A percentile compares a stretch with the other conserved stretches of the same genome.
phyloP scores from a whole-genome alignment of 2,113 vertebrate genomes.

The Talpa occidentalis region DNA sequence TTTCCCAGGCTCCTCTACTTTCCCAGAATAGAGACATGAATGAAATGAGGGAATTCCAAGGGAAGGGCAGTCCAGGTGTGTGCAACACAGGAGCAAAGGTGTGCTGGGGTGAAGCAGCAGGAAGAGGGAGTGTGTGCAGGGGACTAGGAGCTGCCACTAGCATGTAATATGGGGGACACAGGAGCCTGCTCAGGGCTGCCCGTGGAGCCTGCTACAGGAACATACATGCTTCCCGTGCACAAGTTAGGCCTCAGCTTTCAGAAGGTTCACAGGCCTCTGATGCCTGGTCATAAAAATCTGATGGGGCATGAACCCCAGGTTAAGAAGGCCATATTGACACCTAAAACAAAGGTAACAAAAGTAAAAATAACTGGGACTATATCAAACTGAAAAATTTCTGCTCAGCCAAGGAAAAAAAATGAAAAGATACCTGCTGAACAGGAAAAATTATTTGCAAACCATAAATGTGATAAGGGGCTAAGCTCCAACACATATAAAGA shows the following conservation, averaged over 20 bases:
- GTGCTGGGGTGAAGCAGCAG: not conserved
- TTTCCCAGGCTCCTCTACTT: not conserved
- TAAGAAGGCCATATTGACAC: not conserved
- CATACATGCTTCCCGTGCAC: not conserved
- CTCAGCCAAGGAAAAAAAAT: not conserved
- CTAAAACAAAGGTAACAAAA: not conserved
- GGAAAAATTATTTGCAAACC: not conserved
- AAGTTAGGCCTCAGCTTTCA: not conserved
- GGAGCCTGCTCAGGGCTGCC: not conserved
- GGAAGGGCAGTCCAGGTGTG: fast-evolving
- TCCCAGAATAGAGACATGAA: not conserved
- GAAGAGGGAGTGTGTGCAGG: fast-evolving
- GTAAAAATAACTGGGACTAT: not conserved
- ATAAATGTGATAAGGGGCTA: not conserved
- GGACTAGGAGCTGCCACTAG: not conserved
- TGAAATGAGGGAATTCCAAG: not conserved
- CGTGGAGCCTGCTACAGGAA: not conserved
- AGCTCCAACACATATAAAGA: not conserved
- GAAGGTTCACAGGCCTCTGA: not conserved
- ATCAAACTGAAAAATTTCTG: not conserved
- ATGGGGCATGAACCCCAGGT: not conserved
- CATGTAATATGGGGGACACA: not conserved
- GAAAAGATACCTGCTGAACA: not conserved
- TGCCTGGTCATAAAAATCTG: not conserved
- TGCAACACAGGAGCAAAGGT: not conserved